These are phyloP conservation scores for Charina bottae DNA, from an alignment of 2,113 vertebrate species.

Conservation along the genomic window DNA sequence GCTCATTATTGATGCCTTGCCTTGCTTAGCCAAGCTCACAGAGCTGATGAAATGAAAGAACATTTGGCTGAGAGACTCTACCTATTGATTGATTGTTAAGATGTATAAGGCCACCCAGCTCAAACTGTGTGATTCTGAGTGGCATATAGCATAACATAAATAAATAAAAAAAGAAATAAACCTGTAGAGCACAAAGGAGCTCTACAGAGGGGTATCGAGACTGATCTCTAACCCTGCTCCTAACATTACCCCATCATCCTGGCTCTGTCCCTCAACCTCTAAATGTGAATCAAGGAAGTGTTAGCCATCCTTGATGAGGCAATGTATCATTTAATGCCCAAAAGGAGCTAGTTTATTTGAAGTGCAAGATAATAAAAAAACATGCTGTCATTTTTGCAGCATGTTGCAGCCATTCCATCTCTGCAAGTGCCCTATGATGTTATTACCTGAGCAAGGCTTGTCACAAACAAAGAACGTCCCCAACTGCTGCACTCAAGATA, in stretches of 20 bases:
- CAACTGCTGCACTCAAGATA: not conserved
- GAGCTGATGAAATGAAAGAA: not conserved
- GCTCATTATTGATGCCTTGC: not conserved
- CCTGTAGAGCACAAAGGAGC: not conserved
- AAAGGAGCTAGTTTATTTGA: not conserved
- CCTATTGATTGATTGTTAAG: not conserved
- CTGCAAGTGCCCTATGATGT: not conserved
- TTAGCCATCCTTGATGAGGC: not conserved
- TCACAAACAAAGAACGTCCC: not conserved
- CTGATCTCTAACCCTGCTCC: not conserved
- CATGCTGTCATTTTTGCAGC: not conserved
- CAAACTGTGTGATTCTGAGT: not conserved
- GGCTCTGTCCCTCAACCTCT: not conserved
- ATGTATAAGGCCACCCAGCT: not conserved
- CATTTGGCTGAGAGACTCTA: not conserved
- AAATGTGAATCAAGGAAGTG: not conserved
- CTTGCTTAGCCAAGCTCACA: not conserved
- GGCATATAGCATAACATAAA: not conserved
- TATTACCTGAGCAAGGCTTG: not conserved
- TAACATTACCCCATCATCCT: not conserved
- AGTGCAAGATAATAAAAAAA: not conserved
- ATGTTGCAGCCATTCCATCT: not conserved
- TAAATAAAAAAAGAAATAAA: not conserved
- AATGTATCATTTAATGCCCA: not conserved
- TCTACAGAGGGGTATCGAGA: not conserved